Evolutionary conservation across 2,888 invertebrate genomes (phyloP).

Genomic region (Tachina lurida): DNA sequence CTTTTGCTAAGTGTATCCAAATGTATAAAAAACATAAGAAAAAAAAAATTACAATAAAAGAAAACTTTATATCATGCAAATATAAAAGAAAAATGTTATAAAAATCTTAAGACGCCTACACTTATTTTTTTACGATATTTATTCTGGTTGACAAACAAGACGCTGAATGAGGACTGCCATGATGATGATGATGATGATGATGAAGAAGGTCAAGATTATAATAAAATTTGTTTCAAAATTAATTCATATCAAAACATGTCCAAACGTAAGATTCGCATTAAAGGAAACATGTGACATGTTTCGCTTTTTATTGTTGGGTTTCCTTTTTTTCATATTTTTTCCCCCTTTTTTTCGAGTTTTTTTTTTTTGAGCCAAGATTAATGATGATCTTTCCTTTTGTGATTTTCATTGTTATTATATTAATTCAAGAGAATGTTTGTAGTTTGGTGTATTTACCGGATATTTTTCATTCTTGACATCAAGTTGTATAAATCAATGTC

Average conservation of each 20-base stretch:
- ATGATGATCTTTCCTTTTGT: conserved; percentile 57
- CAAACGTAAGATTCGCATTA: conserved; percentile 30
- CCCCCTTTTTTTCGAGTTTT: background rate
- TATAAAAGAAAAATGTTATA: conserved; percentile 27
- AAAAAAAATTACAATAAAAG: conserved; percentile 8
- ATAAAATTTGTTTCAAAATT: conserved; percentile 57
- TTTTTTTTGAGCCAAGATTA: conserved; percentile 21
- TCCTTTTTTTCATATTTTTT: background rate
- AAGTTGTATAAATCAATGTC: conserved; percentile 36
- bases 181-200: background rate
- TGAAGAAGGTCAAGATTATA: conserved; percentile 59
- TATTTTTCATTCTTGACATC: conserved; percentile 42
- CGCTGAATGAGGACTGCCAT: background rate
- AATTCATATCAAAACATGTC: conserved; percentile 58
- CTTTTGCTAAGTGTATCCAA: conserved; percentile 4
- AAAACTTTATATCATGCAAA: background rate
- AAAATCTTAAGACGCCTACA: conserved; percentile 53
- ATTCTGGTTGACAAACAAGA: background rate
- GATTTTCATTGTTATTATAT: conserved; percentile 30
- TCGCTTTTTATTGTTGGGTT: conserved; percentile 33
- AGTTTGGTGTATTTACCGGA: background rate
- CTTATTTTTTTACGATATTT: background rate
- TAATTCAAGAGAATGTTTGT: conserved; percentile 16
- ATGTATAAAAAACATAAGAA: background rate
- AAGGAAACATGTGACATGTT: conserved; percentile 60